These are phyloP conservation scores for Sebastes elongatus DNA, from an alignment of 2,797 vertebrate species.

Conservation along the genomic window DNA sequence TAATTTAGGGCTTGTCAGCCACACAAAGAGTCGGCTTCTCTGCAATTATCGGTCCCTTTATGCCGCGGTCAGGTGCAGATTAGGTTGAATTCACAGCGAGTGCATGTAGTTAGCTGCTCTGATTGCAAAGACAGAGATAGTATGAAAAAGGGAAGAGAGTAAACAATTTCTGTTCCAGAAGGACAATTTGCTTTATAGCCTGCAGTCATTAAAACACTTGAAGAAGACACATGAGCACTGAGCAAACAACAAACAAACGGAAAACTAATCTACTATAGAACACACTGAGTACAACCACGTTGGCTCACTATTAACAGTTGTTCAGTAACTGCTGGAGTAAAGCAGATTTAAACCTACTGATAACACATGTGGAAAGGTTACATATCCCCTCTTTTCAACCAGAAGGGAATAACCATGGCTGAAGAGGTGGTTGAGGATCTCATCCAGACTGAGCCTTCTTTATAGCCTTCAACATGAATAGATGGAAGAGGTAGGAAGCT, in stretches of 20 bases:
- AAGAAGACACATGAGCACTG: not conserved
- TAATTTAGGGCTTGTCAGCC: slow-evolving; percentile 3
- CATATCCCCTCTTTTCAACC: not conserved
- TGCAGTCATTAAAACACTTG: not conserved
- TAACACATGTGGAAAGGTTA: not conserved
- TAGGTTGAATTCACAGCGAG: not conserved
- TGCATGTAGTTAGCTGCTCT: not conserved
- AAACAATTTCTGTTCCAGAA: not conserved
- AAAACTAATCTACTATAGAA: not conserved
- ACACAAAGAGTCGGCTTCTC: not conserved
- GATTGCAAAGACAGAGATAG: not conserved
- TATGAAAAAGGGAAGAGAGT: not conserved
- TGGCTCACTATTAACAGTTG: not conserved
- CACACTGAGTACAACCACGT: not conserved
- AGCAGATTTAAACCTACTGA: not conserved
- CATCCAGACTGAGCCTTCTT: not conserved
- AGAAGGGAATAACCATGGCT: not conserved
- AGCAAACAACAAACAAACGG: not conserved
- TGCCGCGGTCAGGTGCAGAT: not conserved
- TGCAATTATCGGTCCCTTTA: not conserved
- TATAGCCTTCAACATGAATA: not conserved
- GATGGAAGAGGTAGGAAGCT: not conserved
- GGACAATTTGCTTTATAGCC: not conserved
- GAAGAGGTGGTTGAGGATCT: not conserved
- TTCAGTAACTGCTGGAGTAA: not conserved